Evolutionary conservation across 2,113 vertebrate species (phyloP).

Genomic region (Labeo rohita): DNA sequence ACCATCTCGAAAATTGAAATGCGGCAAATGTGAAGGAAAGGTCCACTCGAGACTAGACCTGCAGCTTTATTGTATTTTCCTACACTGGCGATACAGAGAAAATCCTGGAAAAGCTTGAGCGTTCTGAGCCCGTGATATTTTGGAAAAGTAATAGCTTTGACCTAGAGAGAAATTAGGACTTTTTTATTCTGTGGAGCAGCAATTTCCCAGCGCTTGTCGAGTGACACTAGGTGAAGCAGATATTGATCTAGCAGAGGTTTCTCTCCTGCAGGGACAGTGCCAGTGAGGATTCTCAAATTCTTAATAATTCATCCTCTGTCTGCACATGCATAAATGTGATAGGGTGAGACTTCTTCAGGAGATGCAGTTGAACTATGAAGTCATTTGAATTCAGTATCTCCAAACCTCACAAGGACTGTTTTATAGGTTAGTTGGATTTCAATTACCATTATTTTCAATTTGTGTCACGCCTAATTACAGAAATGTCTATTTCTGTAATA

Average conservation of each 20-base stretch:
- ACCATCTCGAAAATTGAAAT: constrained; percentile 20
- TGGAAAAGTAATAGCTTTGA: constrained; percentile 43
- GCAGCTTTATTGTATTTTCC: constrained; percentile 21
- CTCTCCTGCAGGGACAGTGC: constrained; percentile 1
- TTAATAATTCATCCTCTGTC: constrained; percentile 25
- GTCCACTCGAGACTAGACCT: constrained; percentile 1
- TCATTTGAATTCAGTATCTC: not conserved
- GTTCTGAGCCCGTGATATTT: not conserved
- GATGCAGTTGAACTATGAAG: constrained; percentile 9
- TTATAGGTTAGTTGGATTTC: not conserved
- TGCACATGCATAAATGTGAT: constrained; percentile 27
- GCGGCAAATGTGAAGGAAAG: constrained; percentile 20
- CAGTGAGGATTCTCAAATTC: constrained; percentile 21
- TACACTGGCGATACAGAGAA: not conserved
- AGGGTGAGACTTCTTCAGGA: not conserved
- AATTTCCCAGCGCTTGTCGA: constrained; percentile 5
- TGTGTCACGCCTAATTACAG: not conserved
- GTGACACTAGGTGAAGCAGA: constrained; percentile 34
- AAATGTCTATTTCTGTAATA: not conserved
- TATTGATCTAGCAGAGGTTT: constrained; percentile 30
- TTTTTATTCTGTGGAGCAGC: constrained; percentile 29
- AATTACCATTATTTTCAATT: not conserved
- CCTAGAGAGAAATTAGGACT: constrained; percentile 36
- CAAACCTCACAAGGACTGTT: not conserved
- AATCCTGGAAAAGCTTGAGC: constrained; percentile 2